Conservation (phyloP, 2,113 vertebrate species). For the Ptilorrhoa leucosticta region DNA sequence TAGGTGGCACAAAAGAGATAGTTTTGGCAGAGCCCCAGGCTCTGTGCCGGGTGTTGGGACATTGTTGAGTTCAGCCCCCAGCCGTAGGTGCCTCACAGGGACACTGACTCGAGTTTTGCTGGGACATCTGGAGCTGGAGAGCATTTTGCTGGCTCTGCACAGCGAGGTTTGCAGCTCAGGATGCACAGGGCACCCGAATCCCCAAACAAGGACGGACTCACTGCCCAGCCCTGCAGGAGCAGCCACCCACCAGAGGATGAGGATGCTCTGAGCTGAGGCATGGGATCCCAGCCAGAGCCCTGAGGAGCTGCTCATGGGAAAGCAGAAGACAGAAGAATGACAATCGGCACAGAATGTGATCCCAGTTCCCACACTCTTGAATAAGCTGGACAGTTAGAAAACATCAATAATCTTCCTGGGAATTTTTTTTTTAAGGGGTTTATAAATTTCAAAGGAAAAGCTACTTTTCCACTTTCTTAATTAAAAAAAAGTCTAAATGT, state of each 20-base stretch:
- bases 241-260: not conserved
- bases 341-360: not conserved
- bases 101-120: too few species aligned
- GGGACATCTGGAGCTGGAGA: not conserved
- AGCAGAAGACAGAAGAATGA: not conserved
- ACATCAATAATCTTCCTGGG: not conserved
- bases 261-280: not conserved
- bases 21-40: not conserved
- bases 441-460: not conserved
- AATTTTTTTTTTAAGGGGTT: not conserved
- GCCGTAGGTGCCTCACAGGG: not conserved
- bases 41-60: not conserved
- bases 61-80: not conserved
- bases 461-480: not conserved
- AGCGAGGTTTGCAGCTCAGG: not conserved
- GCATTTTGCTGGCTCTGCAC: not conserved
- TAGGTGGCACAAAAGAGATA: slow-evolving; percentile 7
- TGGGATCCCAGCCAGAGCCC: not conserved
- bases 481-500: not conserved
- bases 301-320: not conserved
- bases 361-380: not conserved
- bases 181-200: too few species aligned
- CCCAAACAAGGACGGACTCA: not conserved
- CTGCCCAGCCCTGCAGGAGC: not conserved
- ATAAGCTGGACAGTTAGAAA: not conserved